These are phyloP conservation scores for Phalera bucephala DNA, from an alignment of 2,888 invertebrate species.

Conservation along the genomic window DNA sequence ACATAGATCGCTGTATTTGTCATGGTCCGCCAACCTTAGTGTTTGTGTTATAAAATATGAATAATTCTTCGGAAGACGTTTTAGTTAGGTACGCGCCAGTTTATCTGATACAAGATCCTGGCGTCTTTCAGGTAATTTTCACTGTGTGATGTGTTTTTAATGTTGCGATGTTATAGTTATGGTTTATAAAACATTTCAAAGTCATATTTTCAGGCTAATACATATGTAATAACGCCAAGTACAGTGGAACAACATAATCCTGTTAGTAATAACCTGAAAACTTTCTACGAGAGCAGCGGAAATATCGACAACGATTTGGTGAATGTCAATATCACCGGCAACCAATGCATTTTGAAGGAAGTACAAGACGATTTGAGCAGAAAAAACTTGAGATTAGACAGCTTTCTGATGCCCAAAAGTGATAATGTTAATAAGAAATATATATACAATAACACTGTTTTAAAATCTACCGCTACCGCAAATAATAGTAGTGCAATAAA, in stretches of 20 bases:
- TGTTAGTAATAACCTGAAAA: slow-evolving; percentile 70
- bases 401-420: slow-evolving; percentile 64
- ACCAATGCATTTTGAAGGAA: slow-evolving; percentile 55
- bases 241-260: slow-evolving; percentile 52
- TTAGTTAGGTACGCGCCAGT: slow-evolving; percentile 71
- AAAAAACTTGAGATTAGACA: slow-evolving; percentile 70
- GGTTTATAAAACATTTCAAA: neutral
- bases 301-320: slow-evolving; percentile 62
- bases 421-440: slow-evolving; percentile 51
- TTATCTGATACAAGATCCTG: slow-evolving; percentile 70
- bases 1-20: no score
- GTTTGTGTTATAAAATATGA: slow-evolving; percentile 49
- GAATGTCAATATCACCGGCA: slow-evolving; percentile 39
- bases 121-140: slow-evolving; percentile 64
- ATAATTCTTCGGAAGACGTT: slow-evolving; percentile 61
- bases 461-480: slow-evolving; percentile 52
- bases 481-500: slow-evolving; percentile 19
- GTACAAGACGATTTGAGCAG: slow-evolving; percentile 50
- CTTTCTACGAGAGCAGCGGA: slow-evolving; percentile 76
- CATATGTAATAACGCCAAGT: slow-evolving; percentile 58
- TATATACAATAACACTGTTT: slow-evolving; percentile 45
- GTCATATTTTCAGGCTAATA: slow-evolving; percentile 50
- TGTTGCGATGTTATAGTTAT: neutral
- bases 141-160: no score
- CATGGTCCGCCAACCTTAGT: no score